Evolutionary conservation across 2,113 vertebrate genomes (phyloP), one percentile per base, ranked within the genome.

Genomic region (Daphoenositta chrysoptera): DNA sequence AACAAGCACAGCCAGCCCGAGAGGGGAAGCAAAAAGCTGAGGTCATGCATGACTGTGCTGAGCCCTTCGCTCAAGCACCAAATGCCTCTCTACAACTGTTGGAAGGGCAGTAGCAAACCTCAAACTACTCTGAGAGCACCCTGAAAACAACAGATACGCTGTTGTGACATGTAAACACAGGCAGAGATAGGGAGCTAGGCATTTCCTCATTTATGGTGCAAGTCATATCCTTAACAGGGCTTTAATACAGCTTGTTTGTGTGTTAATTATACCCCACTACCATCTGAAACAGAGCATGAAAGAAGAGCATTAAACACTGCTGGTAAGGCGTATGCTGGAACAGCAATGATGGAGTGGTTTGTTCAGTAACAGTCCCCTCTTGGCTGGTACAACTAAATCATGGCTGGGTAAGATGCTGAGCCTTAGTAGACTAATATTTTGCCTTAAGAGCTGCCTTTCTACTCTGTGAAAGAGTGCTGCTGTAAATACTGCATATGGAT

Each of bases 201-300:
- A 79, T 63, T 82, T 89, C 89, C 86, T 95, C 92, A 77, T 91
- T 96, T 94, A 71, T 56, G 39, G 93, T 77, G 56, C 88, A 79
- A 82, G 69, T 93, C 95, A 90, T 93, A 91, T 88, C 80, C 90
- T 93, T 97, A 95, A 95, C 86, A 89, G 83, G 75, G 78, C 79
- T 95, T 96, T 94, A 97, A 93, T 94, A 90, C 75, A 94, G 83
- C 93, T 94, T 95, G 95, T 95, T 92, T 90, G 88, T 84, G 93
- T 96, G 94, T 96, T 97, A 97, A 97, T 97, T 96, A 97, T 90
- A 94, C 65, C 87, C 86, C 71, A 93, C 95, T 94, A 97, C 94
- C 88, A 91, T 95, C 89, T 96, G 95, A 96, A 97, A 93, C 93
- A 92, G 94, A 97, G 95, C 96, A 96, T 95, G 96, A 97, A 96